Conservation (phyloP, 1,140 invertebrate genomes). For the Lepidostoma basale region DNA sequence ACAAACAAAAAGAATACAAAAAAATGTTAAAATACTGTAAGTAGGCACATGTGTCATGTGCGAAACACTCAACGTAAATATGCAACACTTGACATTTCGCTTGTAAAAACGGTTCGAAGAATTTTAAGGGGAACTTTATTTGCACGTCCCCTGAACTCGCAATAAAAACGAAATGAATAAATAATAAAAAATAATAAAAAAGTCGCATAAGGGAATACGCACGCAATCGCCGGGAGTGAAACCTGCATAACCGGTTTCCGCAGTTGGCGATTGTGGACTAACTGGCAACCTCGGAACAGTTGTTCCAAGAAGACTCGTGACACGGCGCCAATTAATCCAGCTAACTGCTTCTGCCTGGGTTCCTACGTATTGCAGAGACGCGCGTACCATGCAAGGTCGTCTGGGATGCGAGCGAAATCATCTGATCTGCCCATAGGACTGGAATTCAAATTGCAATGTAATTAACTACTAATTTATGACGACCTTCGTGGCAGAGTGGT, state of each 20-base stretch:
- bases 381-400: conserved; percentile 3
- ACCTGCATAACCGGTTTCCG: conserved; percentile 8
- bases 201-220: conserved; percentile 1
- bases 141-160: conserved; percentile 2
- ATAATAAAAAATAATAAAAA: background rate
- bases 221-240: background rate
- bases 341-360: background rate
- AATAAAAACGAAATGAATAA: background rate
- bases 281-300: background rate
- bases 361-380: no score
- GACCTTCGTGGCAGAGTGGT: no score
- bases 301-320: background rate
- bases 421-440: no score
- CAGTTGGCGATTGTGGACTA: conserved; percentile 7
- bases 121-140: background rate
- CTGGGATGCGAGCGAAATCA: no score
- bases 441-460: no score
- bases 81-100: no score
- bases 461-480: no score
- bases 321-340: background rate
- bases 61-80: no score
- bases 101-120: no score
- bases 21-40: no score
- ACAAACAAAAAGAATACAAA: no score
- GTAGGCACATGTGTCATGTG: no score